Base-by-base conservation (phyloP, 2,888 invertebrate species). In the Harpagoxenus sublaevis region DNA sequence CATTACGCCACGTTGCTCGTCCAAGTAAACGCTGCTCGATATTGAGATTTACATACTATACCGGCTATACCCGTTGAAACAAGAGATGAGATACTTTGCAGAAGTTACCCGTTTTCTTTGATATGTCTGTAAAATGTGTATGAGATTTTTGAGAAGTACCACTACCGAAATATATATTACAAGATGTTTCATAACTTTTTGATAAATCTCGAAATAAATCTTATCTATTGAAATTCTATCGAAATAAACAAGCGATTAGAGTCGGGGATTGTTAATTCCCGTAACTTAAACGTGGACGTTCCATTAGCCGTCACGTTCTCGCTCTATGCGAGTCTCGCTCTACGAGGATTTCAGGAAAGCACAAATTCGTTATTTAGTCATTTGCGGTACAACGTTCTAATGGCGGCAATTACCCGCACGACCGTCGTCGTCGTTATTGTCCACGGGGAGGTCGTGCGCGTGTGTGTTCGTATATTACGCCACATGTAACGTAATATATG, bases 281-380 rank as follows among this genome's bases (percentile, higher is more conserved):
- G 28, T 81, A 73, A 81, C 15, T 51, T 55, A 10, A 39, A 15
- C 57, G 42, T n/a, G 18, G 57, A 57, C 57, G 57, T 60, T 60
- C 35, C 28, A 81, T 81, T 73, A 81, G 39, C 35, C 53, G 2
- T 39, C 39, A 28, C 45, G 35, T 71, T 60, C 45, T 68, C 23
- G 57, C 23, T 23, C 18, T 28, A 45, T 15, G 70, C 57, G 71
- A 60, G 28, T 60, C 45, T 68, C 23, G 57, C 23, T 23, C 18
- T 28, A 45, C 18, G 70, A 48, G 83, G 84, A 89, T 90, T 91
- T 92, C 88, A 89, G 89, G 91, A 91, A 90, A 89, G 85, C 86
- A 86, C 89, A 87, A 90, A 91, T 90, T 91, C 86, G 89, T 91
- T 91, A 90, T 89, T 92, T 89, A 84, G 87, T 87, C 88, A 88